phyloP scores from a whole-genome alignment of 2,113 vertebrate species.

The Probosciger aterrimus region DNA sequence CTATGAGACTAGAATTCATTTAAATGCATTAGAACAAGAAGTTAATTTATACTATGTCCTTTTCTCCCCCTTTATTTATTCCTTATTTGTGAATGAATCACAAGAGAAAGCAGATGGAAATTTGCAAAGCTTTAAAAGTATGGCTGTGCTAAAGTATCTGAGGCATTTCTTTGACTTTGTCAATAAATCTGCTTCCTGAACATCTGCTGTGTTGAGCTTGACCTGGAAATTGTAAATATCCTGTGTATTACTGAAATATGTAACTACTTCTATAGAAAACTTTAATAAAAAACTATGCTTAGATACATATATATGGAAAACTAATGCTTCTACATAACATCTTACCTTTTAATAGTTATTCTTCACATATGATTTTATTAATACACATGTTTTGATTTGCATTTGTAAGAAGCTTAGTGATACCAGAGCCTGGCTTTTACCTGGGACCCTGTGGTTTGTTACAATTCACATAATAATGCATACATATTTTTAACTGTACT shows the following conservation, averaged over 20 bases:
- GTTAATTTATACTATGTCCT: neutral
- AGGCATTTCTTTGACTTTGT: slow-evolving; percentile 56
- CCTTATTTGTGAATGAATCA: neutral
- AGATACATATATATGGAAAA: neutral
- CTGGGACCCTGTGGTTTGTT: neutral
- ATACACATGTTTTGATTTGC: neutral
- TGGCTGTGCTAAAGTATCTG: neutral
- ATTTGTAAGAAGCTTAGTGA: neutral
- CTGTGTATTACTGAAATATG: slow-evolving; percentile 58
- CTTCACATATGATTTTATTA: neutral
- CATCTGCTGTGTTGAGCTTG: slow-evolving; percentile 51
- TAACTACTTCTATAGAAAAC: slow-evolving; percentile 27
- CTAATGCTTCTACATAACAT: neutral
- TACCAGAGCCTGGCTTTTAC: neutral
- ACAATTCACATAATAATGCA: neutral
- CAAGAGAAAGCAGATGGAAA: slow-evolving; percentile 20
- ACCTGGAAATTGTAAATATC: slow-evolving; percentile 65
- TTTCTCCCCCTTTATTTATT: neutral
- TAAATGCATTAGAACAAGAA: neutral
- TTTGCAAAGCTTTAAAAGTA: neutral
- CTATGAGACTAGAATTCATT: neutral
- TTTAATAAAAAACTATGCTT: neutral
- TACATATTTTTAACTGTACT: neutral
- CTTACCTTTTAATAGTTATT: neutral
- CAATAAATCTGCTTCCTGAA: slow-evolving; percentile 58